phyloP scores from a whole-genome alignment of 2,888 invertebrate genomes.

The Euproctis similis region DNA sequence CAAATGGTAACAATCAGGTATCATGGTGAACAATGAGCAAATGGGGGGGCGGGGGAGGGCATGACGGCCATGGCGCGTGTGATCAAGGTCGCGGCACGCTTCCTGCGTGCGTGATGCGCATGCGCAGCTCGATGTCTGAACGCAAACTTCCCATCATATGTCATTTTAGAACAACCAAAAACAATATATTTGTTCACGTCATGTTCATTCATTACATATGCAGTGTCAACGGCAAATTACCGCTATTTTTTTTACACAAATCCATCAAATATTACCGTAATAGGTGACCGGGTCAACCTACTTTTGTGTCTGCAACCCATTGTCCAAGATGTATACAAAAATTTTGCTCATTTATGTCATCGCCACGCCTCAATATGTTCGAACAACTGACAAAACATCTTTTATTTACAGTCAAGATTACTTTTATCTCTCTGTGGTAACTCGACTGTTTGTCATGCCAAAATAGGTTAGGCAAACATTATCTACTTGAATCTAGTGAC shows the following conservation, averaged over 20 bases:
- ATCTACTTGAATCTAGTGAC: slow-evolving; percentile 15
- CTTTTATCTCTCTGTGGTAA: slow-evolving; percentile 12
- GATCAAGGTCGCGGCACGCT: slow-evolving; percentile 61
- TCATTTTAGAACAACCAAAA: no score
- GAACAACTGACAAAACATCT: slow-evolving; percentile 6
- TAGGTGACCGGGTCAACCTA: slow-evolving; percentile 52
- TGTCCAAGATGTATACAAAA: slow-evolving; percentile 21
- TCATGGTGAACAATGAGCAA: slow-evolving; percentile 47
- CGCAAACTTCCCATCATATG: no score
- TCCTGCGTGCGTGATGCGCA: slow-evolving; percentile 73
- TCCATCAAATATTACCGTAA: slow-evolving; percentile 35
- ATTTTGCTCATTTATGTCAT: slow-evolving; percentile 20
- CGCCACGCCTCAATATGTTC: slow-evolving; percentile 12
- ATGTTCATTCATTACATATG: no score
- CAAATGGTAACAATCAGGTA: slow-evolving; percentile 25
- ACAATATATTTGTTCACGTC: no score
- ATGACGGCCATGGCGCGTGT: slow-evolving; percentile 61
- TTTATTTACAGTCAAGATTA: slow-evolving; percentile 13
- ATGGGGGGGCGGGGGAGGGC: slow-evolving; percentile 41
- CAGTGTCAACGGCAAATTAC: slow-evolving; percentile 16
- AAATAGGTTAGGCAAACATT: slow-evolving; percentile 10
- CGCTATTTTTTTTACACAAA: slow-evolving; percentile 36
- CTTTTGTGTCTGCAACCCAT: slow-evolving; percentile 38
- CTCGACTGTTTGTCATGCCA: slow-evolving; percentile 6
- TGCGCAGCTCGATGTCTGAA: no score